A percentile compares a stretch with the other conserved stretches of the same genome.
phyloP scores from a whole-genome alignment of 2,113 vertebrate species.

The Gulo gulo region DNA sequence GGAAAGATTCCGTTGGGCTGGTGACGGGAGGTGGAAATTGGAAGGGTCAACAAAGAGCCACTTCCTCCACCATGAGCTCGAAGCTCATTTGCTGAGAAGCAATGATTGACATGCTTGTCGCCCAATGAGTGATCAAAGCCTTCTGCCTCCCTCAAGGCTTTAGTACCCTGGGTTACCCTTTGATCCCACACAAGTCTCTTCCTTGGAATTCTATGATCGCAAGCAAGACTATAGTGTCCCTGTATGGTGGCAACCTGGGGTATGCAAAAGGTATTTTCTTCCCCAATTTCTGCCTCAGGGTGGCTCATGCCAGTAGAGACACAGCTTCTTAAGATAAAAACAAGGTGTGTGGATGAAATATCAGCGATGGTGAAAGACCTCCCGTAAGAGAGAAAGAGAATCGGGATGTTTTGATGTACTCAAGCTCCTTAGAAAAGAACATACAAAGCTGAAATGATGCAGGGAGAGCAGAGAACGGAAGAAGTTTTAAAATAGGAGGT shows the following conservation, averaged over 20 bases:
- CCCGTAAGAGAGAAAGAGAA: background rate
- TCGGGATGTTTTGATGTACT: background rate
- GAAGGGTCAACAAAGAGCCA: background rate
- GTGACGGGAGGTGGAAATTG: background rate
- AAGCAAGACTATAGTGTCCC: background rate
- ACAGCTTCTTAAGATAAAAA: background rate
- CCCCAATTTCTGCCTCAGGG: background rate
- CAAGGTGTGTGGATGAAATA: background rate
- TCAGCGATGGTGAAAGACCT: background rate
- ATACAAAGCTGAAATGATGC: constrained; percentile 90
- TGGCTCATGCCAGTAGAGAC: background rate
- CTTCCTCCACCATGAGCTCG: background rate
- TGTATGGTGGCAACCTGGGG: no score
- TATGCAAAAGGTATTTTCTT: background rate
- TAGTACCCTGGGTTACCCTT: background rate
- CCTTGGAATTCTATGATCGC: background rate
- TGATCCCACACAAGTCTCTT: background rate
- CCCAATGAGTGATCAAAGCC: background rate
- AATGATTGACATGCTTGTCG: background rate
- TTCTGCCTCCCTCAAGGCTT: background rate
- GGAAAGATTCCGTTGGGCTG: accelerated
- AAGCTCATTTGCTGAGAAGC: constrained; percentile 34
- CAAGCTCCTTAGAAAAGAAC: background rate
- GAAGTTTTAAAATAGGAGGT: constrained; percentile 81
- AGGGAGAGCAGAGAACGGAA: constrained; percentile 92